A percentile compares a stretch with the other conserved stretches of the same genome.
phyloP scores from a whole-genome alignment of 2,888 invertebrate genomes.

The Drosophila robusta region DNA sequence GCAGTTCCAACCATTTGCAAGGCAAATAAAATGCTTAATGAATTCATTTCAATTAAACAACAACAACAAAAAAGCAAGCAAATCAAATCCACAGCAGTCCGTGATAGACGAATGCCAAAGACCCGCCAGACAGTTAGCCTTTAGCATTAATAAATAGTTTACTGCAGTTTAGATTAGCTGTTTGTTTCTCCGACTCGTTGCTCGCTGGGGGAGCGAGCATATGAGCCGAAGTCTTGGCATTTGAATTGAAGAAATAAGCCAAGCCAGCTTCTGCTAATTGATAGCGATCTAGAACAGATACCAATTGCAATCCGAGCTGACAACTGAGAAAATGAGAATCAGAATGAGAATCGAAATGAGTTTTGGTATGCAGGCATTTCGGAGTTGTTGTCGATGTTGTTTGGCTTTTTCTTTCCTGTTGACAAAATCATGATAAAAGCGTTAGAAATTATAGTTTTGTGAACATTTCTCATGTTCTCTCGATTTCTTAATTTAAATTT shows the following conservation, averaged over 20 bases:
- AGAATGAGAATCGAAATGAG: conserved; percentile 3
- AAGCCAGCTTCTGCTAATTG: conserved; percentile 60
- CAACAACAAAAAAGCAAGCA: conserved; percentile 26
- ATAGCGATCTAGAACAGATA: conserved; percentile 61
- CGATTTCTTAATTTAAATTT: too few species aligned
- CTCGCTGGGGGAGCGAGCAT: conserved; percentile 55
- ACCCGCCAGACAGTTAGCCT: conserved; percentile 52
- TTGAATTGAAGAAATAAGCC: conserved; percentile 60
- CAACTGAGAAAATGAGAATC: conserved; percentile 33
- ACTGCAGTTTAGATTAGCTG: conserved; percentile 35
- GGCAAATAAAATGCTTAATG: conserved; percentile 79
- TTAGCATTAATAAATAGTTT: conserved; percentile 78
- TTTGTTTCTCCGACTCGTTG: conserved; percentile 1
- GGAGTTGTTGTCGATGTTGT: conserved; percentile 4
- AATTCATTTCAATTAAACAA: conserved; percentile 80
- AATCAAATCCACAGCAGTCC: conserved; percentile 34
- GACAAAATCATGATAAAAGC: conserved; percentile 19
- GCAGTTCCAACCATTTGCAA: conserved; percentile 65
- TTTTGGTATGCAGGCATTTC: conserved; percentile 4
- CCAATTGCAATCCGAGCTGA: conserved; percentile 38
- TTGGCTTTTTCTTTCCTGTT: background rate
- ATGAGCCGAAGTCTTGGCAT: conserved; percentile 57
- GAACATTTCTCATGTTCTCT: background rate
- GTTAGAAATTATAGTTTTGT: conserved; percentile 13
- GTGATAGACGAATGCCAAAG: conserved; percentile 68